Evolutionary conservation across 2,888 invertebrate species (phyloP).

Genomic region (Ethmia dodecea): DNA sequence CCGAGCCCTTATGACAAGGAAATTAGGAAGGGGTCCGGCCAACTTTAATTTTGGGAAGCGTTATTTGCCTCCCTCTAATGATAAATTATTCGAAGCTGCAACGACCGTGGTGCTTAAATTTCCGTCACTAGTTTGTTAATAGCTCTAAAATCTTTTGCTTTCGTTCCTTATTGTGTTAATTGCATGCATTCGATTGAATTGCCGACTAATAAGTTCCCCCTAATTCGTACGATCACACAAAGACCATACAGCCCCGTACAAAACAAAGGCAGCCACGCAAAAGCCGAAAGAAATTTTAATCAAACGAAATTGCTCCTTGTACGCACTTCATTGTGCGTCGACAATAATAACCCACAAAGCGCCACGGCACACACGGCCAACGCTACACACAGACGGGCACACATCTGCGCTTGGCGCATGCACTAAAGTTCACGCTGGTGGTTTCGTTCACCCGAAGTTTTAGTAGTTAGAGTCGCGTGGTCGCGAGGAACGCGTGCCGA

Average conservation of each 20-base stretch:
- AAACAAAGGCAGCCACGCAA: conserved; percentile 46
- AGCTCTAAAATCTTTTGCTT: conserved; percentile 16
- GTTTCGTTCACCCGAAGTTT: conserved; percentile 47
- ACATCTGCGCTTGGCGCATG: conserved; percentile 38
- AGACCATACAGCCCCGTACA: conserved; percentile 40
- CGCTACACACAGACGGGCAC: conserved; percentile 29
- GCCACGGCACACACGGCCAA: conserved; percentile 36
- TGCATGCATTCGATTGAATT: conserved; percentile 35
- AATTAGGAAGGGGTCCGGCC: conserved; percentile 24
- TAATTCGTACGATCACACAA: conserved; percentile 36
- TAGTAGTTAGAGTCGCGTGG: conserved; percentile 55
- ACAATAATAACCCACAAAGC: conserved; percentile 64
- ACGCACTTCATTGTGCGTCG: conserved; percentile 55
- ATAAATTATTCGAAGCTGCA: conserved; percentile 11
- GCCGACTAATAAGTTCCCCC: conserved; percentile 47
- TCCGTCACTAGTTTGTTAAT: neutral
- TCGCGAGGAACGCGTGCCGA: conserved; percentile 48
- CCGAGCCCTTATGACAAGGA: conserved; percentile 23
- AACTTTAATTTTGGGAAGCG: conserved; percentile 7
- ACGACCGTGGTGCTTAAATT: conserved; percentile 21
- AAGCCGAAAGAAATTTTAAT: conserved; percentile 52
- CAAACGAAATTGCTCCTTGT: conserved; percentile 51
- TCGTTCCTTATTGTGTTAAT: conserved; percentile 35
- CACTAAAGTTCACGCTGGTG: conserved; percentile 42
- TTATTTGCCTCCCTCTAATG: neutral